Evolutionary conservation across 2,797 vertebrate genomes (phyloP), one percentile per base, ranked within the genome.

Genomic region (Sebastes diaconus): DNA sequence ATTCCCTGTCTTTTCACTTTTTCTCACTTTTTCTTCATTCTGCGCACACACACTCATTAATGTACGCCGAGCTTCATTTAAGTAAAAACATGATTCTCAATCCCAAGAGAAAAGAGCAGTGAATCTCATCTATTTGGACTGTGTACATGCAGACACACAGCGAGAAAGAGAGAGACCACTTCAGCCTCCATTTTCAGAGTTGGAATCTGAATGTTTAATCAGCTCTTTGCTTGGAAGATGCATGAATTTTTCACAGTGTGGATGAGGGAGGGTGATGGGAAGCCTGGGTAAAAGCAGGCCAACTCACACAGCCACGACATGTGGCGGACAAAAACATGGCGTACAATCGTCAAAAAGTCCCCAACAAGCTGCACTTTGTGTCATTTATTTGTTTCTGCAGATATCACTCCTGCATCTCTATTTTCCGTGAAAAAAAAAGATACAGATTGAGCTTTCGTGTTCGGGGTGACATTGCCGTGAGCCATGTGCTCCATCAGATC

Each of bases 121-220:
- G 29, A 63, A 52, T 59, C 75, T 66, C 27, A 68, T 25, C 54
- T 61, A 32, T 79, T 60, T 68, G 68, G 27, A 73, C 32, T 4
- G 8, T 60, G 3, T 66, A 75, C 63, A 68, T 18, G 52, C 69
- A 76, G 63, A 70, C 32, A 71, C 59, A 76, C 46, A 70, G 12
- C 55, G 34, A 30, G 65, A 68, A 20, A 24, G 9, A 70, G 11
- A 67, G 69, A 73, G 73, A 85, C 68, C 76, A 87, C 85, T 88
- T 88, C 84, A 89, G 84, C 61, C 74, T 92, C 88, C 88, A 90
- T 92, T 92, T 94, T 91, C 83, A 90, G 85, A 89, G 85, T 55
- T 78, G 66, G 72, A 92, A 90, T 88, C 87, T 94, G 93, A 94
- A 94, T 94, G 89, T 93, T 94, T 93, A 92, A 94, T 94, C 90